Base-by-base conservation (phyloP, 2,797 vertebrate species). In the Danio albolineatus region DNA sequence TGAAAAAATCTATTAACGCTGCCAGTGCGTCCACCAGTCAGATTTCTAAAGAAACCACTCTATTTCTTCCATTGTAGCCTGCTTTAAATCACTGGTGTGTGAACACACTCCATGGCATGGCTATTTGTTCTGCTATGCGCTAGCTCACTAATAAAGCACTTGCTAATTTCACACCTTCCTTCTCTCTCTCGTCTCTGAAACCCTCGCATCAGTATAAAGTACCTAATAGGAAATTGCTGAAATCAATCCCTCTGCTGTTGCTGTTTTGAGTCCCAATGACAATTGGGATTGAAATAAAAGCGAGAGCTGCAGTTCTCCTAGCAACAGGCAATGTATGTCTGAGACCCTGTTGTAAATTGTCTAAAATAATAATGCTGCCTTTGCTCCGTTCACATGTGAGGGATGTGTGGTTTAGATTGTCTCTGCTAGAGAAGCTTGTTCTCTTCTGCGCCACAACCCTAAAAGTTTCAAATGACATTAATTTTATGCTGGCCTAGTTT, bases 291-390 rank as follows among this genome's bases (percentile, higher is more conserved):
- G 80, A 84, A 72, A 61, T 74, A 62, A 64, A 54, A 75, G 53
- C 51, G 57, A 69, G 12, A 57, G 38, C 43, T 82, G 85, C 84
- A 70, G 10, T 86, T 89, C 87, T 86, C 81, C 80, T 81, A 85
- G 53, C 83, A 76, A 81, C 89, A 81, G 85, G 74, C 82, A 70
- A 38, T 80, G 73, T 85, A 90, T 84, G 80, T 88, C 59, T 48
- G 69, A 61, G 61, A 62, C 16, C 39, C 69, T 44, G 76, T 56
- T 64, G 71, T 89, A 71, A 85, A 84, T 60, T 39, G 56, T 76
- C 86, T 16, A n/a, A 61, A 80, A 80, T 83, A 84, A 86, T 76
- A 73, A 71, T 6, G 12, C 57, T 54, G 54, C 62, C 79, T 62
- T 85, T 83, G 79, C 80, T 64, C 65, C 54, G n/a, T 7, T 48